phyloP scores from a whole-genome alignment of 1,140 invertebrate species.

The Drosophila eugracilis region DNA sequence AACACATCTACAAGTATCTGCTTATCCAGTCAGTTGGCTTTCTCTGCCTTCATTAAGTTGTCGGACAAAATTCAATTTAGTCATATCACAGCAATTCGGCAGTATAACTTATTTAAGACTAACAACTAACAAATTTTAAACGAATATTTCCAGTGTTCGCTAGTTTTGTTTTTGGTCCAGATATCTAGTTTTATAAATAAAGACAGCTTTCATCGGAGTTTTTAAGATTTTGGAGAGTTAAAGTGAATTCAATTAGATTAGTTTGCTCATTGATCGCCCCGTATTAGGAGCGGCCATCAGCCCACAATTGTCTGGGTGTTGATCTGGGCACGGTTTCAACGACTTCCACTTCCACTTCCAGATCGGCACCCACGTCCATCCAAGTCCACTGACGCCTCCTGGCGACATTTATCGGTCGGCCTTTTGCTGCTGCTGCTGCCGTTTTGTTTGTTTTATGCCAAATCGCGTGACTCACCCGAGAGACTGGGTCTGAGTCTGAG shows the following conservation, averaged over 20 bases:
- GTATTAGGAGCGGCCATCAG: constrained; percentile 62
- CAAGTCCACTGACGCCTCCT: constrained; percentile 54
- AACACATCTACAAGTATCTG: background rate
- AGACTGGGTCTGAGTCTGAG: constrained; percentile 5
- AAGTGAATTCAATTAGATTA: constrained; percentile 58
- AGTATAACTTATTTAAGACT: background rate
- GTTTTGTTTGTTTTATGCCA: constrained; percentile 32
- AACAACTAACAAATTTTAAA: constrained; percentile 22
- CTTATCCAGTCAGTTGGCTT: constrained; percentile 20
- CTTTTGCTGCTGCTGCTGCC: background rate
- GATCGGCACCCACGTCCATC: constrained; percentile 50
- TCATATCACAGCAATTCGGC: background rate
- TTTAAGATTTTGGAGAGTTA: constrained; percentile 35
- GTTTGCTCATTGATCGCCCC: constrained; percentile 65
- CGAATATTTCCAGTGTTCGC: background rate
- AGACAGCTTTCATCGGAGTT: constrained; percentile 11
- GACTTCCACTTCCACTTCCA: constrained; percentile 58
- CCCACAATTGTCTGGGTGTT: constrained; percentile 29
- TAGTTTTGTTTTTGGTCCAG: constrained; percentile 18
- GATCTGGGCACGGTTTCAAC: constrained; percentile 47
- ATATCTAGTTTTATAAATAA: constrained; percentile 12
- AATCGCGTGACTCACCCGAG: constrained; percentile 52
- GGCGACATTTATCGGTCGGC: constrained; percentile 48
- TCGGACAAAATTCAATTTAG: constrained; percentile 17
- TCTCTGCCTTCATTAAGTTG: constrained; percentile 3